Percentiles rank a stretch among this genome's conserved stretches.
phyloP scores from a whole-genome alignment of 2,113 vertebrate species.

The Oostethus manadensis region DNA sequence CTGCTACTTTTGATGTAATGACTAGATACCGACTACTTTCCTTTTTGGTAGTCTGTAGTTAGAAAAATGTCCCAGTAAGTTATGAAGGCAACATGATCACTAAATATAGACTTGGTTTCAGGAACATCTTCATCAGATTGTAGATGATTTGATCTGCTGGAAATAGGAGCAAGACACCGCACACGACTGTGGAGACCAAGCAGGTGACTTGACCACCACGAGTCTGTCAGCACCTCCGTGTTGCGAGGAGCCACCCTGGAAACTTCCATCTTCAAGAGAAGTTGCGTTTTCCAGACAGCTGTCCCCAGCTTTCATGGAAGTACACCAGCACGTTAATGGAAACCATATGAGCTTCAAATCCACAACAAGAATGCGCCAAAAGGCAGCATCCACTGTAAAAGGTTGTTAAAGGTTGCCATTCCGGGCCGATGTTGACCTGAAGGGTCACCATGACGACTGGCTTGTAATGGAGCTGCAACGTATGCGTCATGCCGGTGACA shows the following conservation, averaged over 20 bases:
- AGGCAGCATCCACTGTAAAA: slow-evolving; percentile 34
- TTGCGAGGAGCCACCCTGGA: slow-evolving; percentile 30
- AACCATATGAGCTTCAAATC: slow-evolving; percentile 58
- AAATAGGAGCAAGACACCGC: no score
- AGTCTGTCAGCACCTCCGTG: slow-evolving; percentile 21
- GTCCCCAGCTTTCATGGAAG: slow-evolving; percentile 38
- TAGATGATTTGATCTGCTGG: not conserved
- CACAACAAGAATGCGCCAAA: slow-evolving; percentile 52
- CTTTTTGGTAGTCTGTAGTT: not conserved
- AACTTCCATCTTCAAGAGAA: slow-evolving; percentile 43
- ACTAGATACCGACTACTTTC: not conserved
- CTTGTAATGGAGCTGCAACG: slow-evolving; percentile 24
- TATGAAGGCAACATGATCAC: not conserved
- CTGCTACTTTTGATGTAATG: slow-evolving; percentile 1
- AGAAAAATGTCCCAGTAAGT: not conserved
- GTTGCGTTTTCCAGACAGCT: slow-evolving; percentile 43
- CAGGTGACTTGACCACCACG: slow-evolving; percentile 17
- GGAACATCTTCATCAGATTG: not conserved
- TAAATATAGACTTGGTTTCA: not conserved
- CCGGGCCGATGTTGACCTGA: slow-evolving; percentile 26
- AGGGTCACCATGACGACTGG: slow-evolving; percentile 41
- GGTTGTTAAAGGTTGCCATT: slow-evolving; percentile 11
- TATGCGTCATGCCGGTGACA: slow-evolving; percentile 28
- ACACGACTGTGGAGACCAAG: slow-evolving; percentile 6
- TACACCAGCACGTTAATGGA: slow-evolving; percentile 40